Evolutionary conservation across 2,113 vertebrate species (phyloP), one percentile per base, ranked within the genome.

Genomic region (Prionailurus viverrinus): DNA sequence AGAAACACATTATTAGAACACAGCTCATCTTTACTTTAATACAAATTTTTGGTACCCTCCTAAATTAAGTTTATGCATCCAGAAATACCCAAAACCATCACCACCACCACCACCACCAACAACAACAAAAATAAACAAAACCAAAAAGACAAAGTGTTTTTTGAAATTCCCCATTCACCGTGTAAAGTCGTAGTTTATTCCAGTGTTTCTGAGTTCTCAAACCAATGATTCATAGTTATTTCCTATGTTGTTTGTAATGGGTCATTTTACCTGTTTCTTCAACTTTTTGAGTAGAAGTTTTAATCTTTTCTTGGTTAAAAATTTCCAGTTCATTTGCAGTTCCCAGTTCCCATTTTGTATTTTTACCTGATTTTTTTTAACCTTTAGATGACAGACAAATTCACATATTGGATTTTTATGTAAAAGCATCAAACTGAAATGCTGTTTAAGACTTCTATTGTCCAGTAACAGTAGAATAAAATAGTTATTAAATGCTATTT

Each of bases 371-470:
- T 19, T 82, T 74, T 82, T 39, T 21, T 88, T 45, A 39, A 85
- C 12, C 76, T 97, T 91, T 78, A 94, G 58, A 51, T 36, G 45
- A 78, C 71, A 91, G 81, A 91, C 87, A 63, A 95, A 93, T 94
- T 94, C 58, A 97, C 29, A 78, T 69, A 87, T 89, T 85, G 48
- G 39, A 97, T 91, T 97, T 91, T 91, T 39, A 82, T 65, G 31
- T 87, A 84, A 91, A 88, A 91, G 19, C 68, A 95, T 96, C 96
- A 90, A 90, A 82, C 36, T 48, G 74, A 95, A 96, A 86, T 94
- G 61, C 14, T 89, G 33, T 95, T 96, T 58, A 84, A 91, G 94
- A 76, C 8, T 84, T 92, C 55, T 92, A 88, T 86, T 89, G 55
- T 68, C 21, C 23, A 55, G 69, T 51, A 95, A 68, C 91, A 83